Evolutionary conservation across 92 coral and sea anemone species (phyloP).

Genomic region (Ricordea florida): DNA sequence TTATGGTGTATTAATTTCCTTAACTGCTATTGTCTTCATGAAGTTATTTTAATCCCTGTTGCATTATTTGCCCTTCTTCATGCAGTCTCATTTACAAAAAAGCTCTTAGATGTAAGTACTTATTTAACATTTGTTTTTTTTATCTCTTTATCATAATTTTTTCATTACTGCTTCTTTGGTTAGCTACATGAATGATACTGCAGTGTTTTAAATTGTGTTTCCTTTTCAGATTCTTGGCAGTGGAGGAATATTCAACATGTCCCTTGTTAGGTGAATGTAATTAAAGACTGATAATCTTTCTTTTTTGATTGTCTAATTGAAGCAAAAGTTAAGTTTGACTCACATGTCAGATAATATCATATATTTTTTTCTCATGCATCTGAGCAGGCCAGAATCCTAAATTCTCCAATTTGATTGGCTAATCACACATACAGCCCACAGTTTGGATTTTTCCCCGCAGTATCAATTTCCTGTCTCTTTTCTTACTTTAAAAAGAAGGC

Average conservation of each 20-base stretch:
- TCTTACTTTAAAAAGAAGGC: too few relatives aligned
- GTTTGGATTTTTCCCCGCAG: too few relatives aligned
- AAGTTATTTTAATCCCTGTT: constrained; percentile 90
- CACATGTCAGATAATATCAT: neutral
- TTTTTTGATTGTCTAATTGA: neutral
- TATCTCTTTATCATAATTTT: neutral
- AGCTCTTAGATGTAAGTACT: constrained; percentile 88
- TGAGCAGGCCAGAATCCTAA: too few relatives aligned
- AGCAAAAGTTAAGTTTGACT: neutral
- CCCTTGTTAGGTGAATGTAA: constrained; percentile 74
- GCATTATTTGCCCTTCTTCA: constrained; percentile 93
- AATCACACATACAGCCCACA: too few relatives aligned
- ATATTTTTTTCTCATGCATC: neutral
- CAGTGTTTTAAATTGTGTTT: neutral
- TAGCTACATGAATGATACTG: neutral
- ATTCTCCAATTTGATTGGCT: too few relatives aligned
- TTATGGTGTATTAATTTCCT: constrained; percentile 19
- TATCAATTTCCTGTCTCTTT: too few relatives aligned
- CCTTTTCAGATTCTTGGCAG: constrained; percentile 74
- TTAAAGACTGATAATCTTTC: neutral
- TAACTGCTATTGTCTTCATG: constrained; percentile 11
- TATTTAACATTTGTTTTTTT: neutral
- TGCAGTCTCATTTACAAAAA: constrained; percentile 86
- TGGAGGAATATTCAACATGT: constrained; percentile 84
- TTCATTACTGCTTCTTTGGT: neutral